Evolutionary conservation across 2,113 vertebrate genomes (phyloP), one percentile per base, ranked within the genome.

Genomic region (Clupea harengus): DNA sequence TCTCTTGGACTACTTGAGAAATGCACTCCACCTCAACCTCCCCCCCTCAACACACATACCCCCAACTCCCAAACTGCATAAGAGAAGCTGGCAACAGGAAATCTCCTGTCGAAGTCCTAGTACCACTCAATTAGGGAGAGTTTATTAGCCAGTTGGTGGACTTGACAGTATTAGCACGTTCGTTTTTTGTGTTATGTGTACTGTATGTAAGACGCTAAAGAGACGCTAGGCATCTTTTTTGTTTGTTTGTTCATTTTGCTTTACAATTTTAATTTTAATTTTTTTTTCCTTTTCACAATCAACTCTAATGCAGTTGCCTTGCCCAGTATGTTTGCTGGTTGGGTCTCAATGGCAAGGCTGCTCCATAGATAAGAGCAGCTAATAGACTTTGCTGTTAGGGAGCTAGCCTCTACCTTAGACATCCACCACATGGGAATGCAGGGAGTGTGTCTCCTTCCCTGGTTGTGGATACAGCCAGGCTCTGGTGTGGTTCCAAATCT

Each of bases 1-100:
- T 81, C 72, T 86, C 44, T 86, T 88, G 86, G 90, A 91, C 86
- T 90, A 89, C 91, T 92, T 89, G 91, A 93, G 88, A 87, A 84
- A 89, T 92, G 90, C 92, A 92, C 90, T 93, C 90, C 90, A 89
- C 25, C 86, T 46, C 86, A 22, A 13, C 64, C 64, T 28, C 13
- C 9, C 10, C 10, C 25, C 10, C 11, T 28, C 52, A 5, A 54
- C 72, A 17, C 28, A 39, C 72, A 32, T 15, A 10, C 5, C 1
- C 72, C 10, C 28, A 28, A 78, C 72, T 39, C 28, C 72, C 72
- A 78, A 15, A 28, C 64, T 72, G 64, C 64, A 72, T 72, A 32
- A 78, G 25, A 32, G 13, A 78, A 17, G 72, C 28, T 78, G 13
- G 11, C 20, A 17, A 15, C 11, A 39, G 28, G 25, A 75, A 9